These are phyloP conservation scores for Brevimyrus niger DNA, from an alignment of 2,113 vertebrate species.

Conservation along the genomic window DNA sequence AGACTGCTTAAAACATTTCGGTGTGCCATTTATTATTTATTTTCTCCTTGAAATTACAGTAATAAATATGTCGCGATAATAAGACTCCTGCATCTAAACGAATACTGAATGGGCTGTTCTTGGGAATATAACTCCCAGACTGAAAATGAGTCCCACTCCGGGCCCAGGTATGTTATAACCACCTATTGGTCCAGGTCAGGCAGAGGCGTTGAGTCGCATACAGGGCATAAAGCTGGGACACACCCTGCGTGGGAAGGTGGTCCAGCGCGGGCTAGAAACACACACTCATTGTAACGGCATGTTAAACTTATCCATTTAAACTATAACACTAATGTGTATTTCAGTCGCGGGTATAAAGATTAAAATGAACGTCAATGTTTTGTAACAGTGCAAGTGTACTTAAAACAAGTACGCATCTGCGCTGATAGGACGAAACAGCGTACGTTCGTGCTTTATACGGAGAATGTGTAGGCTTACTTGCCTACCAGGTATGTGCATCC, in stretches of 20 bases:
- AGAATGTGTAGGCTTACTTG: not conserved
- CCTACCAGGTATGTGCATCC: not conserved
- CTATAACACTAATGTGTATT: no score
- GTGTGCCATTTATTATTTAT: not conserved
- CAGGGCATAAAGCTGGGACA: not conserved
- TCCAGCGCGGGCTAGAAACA: not conserved
- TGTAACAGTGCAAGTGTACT: no score
- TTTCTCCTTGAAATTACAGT: not conserved
- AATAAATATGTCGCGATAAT: not conserved
- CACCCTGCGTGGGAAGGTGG: not conserved
- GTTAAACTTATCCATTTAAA: not conserved
- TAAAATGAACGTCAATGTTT: no score
- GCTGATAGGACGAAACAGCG: not conserved
- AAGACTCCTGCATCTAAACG: not conserved
- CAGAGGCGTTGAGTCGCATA: not conserved
- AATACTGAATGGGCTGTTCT: not conserved
- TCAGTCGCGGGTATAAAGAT: no score
- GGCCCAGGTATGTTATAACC: not conserved
- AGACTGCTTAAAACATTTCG: not conserved
- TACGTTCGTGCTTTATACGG: not conserved
- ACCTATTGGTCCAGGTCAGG: not conserved
- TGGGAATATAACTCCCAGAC: not conserved
- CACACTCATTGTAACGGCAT: not conserved
- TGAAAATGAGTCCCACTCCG: not conserved
- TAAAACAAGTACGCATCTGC: not conserved